phyloP scores from a whole-genome alignment of 1,140 invertebrate species.

The Zaprionus davidi region DNA sequence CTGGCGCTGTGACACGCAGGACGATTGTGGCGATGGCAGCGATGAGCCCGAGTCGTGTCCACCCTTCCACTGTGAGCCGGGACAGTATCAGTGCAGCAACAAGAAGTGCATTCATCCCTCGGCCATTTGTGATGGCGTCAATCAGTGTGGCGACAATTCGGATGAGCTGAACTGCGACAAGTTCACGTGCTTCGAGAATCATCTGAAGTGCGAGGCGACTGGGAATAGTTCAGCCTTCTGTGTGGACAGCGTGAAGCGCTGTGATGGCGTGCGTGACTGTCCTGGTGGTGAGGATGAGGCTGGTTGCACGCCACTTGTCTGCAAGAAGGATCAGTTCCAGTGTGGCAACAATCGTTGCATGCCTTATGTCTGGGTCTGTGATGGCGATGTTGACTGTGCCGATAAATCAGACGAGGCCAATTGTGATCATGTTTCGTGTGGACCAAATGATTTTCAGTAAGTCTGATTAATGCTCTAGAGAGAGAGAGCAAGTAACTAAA shows the following conservation, averaged over 20 bases:
- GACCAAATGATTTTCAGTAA: slow-evolving; percentile 84
- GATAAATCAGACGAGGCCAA: slow-evolving; percentile 89
- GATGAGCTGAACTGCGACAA: slow-evolving; percentile 88
- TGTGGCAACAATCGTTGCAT: slow-evolving; percentile 89
- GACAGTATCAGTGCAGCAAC: slow-evolving; percentile 91
- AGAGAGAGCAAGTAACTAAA: too few relatives aligned
- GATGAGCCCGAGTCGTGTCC: slow-evolving; percentile 90
- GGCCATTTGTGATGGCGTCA: slow-evolving; percentile 88
- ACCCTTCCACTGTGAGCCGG: slow-evolving; percentile 89
- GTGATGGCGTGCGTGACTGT: slow-evolving; percentile 88
- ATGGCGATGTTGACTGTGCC: slow-evolving; percentile 90
- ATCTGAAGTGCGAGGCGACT: slow-evolving; percentile 75
- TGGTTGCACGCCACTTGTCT: slow-evolving; percentile 85
- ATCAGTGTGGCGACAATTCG: slow-evolving; percentile 88
- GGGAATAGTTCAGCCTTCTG: slow-evolving; percentile 74
- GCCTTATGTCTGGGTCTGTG: slow-evolving; percentile 92
- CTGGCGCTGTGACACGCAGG: slow-evolving; percentile 93
- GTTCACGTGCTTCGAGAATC: slow-evolving; percentile 78
- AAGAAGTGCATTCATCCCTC: slow-evolving; percentile 88
- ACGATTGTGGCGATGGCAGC: slow-evolving; percentile 92
- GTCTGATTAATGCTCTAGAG: slow-evolving; percentile 13
- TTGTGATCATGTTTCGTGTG: slow-evolving; percentile 86
- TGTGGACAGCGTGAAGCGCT: slow-evolving; percentile 73
- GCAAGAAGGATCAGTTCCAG: slow-evolving; percentile 89
- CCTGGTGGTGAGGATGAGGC: slow-evolving; percentile 88